Percentiles rank a stretch among this genome's conserved stretches.
These are phyloP conservation scores for Cryptocephalus primarius DNA, from an alignment of 2,888 invertebrate genomes.

Conservation along the genomic window DNA sequence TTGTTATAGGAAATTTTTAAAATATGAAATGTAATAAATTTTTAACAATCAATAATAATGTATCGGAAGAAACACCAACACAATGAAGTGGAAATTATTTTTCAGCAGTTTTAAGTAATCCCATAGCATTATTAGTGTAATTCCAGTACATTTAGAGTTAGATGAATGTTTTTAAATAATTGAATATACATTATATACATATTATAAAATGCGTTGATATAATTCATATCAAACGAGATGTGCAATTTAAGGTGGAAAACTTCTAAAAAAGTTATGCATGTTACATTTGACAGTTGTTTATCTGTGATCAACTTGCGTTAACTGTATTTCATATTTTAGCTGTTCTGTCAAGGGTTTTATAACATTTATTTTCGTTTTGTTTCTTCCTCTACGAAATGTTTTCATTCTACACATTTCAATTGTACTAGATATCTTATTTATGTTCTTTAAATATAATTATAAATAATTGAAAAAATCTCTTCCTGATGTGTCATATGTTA, in stretches of 20 bases:
- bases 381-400: constrained; percentile 21
- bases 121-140: not conserved
- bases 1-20: not conserved
- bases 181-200: constrained; percentile 39
- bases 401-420: constrained; percentile 30
- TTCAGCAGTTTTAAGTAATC: too few species aligned
- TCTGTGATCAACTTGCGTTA: constrained; percentile 38
- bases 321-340: constrained; percentile 21
- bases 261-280: constrained; percentile 35
- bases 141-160: constrained; percentile 30
- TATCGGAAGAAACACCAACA: too few species aligned
- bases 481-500: constrained; percentile 16
- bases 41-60: too few species aligned
- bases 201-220: constrained; percentile 38
- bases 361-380: not conserved
- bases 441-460: constrained; percentile 35
- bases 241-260: constrained; percentile 35
- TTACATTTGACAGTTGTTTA: constrained; percentile 39
- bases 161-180: constrained; percentile 40
- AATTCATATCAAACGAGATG: constrained; percentile 40
- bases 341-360: constrained; percentile 22
- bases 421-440: constrained; percentile 32
- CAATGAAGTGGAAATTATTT: too few species aligned
- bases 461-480: constrained; percentile 22
- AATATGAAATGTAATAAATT: too few species aligned